These are phyloP conservation scores for Keiferia lycopersicella DNA, from an alignment of 2,888 invertebrate genomes.

Conservation along the genomic window DNA sequence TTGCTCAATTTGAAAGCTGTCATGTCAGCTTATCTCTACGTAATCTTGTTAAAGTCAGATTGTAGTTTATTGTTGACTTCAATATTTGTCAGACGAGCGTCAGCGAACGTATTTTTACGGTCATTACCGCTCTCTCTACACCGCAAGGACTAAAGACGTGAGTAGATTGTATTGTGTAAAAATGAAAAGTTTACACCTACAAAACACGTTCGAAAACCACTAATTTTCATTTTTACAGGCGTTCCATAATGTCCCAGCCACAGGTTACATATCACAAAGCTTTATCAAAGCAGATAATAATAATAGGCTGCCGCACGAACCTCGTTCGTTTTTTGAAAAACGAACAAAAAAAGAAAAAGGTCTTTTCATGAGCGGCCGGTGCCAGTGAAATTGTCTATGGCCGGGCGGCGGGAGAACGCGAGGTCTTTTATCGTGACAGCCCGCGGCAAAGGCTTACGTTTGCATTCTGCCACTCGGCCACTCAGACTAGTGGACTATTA, in stretches of 20 bases:
- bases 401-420: constrained; percentile 46
- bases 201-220: not conserved
- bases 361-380: constrained; percentile 60
- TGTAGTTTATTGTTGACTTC: too few relatives aligned
- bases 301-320: constrained; percentile 30
- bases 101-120: too few relatives aligned
- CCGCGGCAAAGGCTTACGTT: constrained; percentile 62
- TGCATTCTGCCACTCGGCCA: constrained; percentile 63
- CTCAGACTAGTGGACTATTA: constrained; percentile 32
- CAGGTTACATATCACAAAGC: constrained; percentile 18
- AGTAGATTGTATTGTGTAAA: too few relatives aligned
- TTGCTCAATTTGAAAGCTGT: too few relatives aligned
- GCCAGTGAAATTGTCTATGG: constrained; percentile 70
- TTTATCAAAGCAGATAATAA: constrained; percentile 30
- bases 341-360: constrained; percentile 41
- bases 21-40: too few relatives aligned
- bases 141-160: too few relatives aligned
- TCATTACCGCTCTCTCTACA: too few relatives aligned
- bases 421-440: constrained; percentile 74
- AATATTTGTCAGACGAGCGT: too few relatives aligned
- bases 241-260: constrained; percentile 19
- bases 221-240: constrained; percentile 11
- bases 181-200: not conserved
- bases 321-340: constrained; percentile 44
- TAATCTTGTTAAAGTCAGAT: too few relatives aligned